These are phyloP conservation scores for Lepidurus apus DNA, from an alignment of 1,140 invertebrate genomes.

Conservation along the genomic window DNA sequence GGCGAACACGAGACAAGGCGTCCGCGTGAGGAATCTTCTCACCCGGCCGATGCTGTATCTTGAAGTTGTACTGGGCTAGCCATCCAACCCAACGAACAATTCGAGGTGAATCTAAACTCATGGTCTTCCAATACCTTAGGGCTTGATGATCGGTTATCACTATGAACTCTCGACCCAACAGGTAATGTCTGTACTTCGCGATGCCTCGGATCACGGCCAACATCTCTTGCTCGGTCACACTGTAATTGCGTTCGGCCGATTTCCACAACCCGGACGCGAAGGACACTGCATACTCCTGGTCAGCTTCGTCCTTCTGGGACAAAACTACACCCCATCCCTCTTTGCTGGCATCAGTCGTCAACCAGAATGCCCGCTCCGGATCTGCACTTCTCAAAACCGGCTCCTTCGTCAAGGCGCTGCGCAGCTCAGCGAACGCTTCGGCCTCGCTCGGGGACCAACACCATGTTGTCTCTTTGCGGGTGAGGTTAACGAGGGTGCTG, in stretches of 20 bases:
- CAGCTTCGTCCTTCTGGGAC: conserved; percentile 34
- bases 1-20: background rate
- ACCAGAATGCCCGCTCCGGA: background rate
- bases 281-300: conserved; percentile 35
- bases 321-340: conserved; percentile 27
- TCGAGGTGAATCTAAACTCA: background rate
- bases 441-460: background rate
- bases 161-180: conserved; percentile 42
- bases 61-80: conserved; percentile 15
- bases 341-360: background rate
- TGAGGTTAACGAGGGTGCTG: conserved; percentile 38
- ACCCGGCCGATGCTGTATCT: conserved; percentile 1
- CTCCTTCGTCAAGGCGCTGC: background rate
- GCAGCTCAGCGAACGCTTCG: background rate
- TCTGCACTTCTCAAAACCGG: background rate
- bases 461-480: background rate
- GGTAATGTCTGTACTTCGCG: conserved; percentile 46
- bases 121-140: conserved; percentile 41
- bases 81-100: background rate
- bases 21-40: background rate
- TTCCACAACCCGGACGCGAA: conserved; percentile 44
- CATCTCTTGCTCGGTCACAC: conserved; percentile 46
- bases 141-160: conserved; percentile 46
- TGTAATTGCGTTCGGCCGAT: conserved; percentile 43
- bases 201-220: conserved; percentile 45